phyloP scores from a whole-genome alignment of 2,888 invertebrate genomes.

The Drosophila cognata region DNA sequence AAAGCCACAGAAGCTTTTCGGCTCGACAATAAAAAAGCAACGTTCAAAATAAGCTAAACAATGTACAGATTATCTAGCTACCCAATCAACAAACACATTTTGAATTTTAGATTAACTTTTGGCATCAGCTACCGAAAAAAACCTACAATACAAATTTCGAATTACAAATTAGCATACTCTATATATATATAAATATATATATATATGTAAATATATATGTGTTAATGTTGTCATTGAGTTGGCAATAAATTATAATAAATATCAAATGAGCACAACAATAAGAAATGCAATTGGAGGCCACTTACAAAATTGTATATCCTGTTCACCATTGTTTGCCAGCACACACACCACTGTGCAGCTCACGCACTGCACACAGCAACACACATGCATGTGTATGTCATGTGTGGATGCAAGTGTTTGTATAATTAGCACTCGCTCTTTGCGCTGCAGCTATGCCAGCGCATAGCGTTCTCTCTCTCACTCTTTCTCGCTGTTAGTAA shows the following conservation, averaged over 20 bases:
- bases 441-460: conserved; percentile 22
- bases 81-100: conserved; percentile 13
- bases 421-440: conserved; percentile 65
- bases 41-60: conserved; percentile 38
- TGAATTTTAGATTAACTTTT: conserved; percentile 37
- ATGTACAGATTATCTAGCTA: conserved; percentile 30
- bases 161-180: background rate
- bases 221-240: conserved; percentile 19
- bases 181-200: background rate
- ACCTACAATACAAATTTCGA: background rate
- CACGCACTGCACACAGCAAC: conserved; percentile 10
- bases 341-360: conserved; percentile 58
- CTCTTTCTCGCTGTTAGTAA: conserved; percentile 20
- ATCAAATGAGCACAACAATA: conserved; percentile 25
- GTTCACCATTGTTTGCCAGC: conserved; percentile 19
- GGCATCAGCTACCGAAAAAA: conserved; percentile 44
- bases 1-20: conserved; percentile 38
- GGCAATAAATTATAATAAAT: conserved; percentile 28
- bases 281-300: conserved; percentile 32
- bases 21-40: conserved; percentile 28
- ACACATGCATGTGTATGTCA: conserved; percentile 10
- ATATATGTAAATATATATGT: background rate
- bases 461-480: conserved; percentile 18
- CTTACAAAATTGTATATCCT: conserved; percentile 35
- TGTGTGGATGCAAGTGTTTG: conserved; percentile 45